Evolutionary conservation across 1,140 invertebrate species (phyloP).

Genomic region (Hycleus phaleratus): DNA sequence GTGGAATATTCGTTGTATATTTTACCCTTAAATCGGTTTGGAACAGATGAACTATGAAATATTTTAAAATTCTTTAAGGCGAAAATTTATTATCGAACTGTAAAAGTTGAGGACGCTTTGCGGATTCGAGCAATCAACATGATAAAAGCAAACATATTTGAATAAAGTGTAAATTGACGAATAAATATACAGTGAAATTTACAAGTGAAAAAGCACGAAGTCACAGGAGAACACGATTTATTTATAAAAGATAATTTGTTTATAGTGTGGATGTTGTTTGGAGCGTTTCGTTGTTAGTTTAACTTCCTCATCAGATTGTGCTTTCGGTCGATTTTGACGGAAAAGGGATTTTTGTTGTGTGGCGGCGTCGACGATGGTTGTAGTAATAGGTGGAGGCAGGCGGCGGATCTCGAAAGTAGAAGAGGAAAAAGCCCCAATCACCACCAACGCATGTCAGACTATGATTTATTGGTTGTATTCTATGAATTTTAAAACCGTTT

Average conservation of each 20-base stretch:
- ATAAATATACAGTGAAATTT: not conserved
- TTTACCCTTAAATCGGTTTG: too few species aligned
- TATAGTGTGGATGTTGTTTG: not conserved
- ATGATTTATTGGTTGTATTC: conserved; percentile 5
- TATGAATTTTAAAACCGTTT: too few species aligned
- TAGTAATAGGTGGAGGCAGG: conserved; percentile 1
- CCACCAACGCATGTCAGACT: conserved; percentile 6
- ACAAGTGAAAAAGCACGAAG: too few species aligned
- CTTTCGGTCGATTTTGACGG: conserved; percentile 3
- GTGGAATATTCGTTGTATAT: too few species aligned
- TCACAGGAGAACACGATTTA: too few species aligned
- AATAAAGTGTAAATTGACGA: conserved; percentile 8
- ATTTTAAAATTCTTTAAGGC: too few species aligned
- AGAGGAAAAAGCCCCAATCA: conserved; percentile 9
- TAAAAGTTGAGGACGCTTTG: conserved; percentile 9
- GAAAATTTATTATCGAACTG: too few species aligned
- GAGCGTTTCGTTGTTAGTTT: not conserved
- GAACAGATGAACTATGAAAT: too few species aligned
- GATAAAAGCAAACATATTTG: conserved; percentile 10
- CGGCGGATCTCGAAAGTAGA: not conserved
- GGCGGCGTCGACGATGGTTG: too few species aligned
- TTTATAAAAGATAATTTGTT: too few species aligned
- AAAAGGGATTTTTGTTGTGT: conserved; percentile 6
- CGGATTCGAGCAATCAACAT: conserved; percentile 7
- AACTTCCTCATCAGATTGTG: conserved; percentile 5